Percentiles rank a stretch among this genome's conserved stretches.
Evolutionary conservation across 2,113 vertebrate species (phyloP).

Genomic region (Neoarius graeffei): DNA sequence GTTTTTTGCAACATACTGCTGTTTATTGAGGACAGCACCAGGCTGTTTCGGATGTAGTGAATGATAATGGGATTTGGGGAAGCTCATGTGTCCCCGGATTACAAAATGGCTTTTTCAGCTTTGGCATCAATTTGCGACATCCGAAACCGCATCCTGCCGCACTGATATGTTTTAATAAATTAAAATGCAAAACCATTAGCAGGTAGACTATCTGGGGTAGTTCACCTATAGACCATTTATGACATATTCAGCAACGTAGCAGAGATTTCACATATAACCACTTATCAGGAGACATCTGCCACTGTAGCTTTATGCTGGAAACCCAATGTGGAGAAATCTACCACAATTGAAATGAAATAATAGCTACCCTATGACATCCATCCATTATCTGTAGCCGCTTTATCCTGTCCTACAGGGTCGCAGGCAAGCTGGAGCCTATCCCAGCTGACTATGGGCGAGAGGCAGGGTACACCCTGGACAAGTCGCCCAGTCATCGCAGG

Average conservation of each 20-base stretch:
- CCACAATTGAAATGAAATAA: not conserved
- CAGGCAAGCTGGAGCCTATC: too few species aligned
- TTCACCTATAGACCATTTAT: not conserved
- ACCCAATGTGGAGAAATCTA: not conserved
- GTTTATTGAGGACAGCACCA: not conserved
- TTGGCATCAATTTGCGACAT: not conserved
- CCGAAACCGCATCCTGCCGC: not conserved
- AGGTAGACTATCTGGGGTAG: not conserved
- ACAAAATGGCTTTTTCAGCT: conserved; percentile 33
- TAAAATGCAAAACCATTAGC: not conserved
- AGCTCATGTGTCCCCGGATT: conserved; percentile 6
- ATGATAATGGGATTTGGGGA: not conserved
- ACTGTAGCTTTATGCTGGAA: conserved; percentile 4
- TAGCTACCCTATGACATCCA: not conserved
- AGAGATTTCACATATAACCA: not conserved
- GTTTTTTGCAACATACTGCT: not conserved
- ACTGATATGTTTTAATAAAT: not conserved
- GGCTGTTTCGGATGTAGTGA: not conserved
- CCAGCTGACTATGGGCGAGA: too few species aligned
- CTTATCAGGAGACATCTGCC: not conserved
- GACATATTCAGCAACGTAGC: not conserved
- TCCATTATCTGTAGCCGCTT: too few species aligned
- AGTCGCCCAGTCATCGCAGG: too few species aligned
- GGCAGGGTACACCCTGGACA: too few species aligned
- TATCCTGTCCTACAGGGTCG: too few species aligned